Percentiles rank a stretch among this genome's conserved stretches.
Evolutionary conservation across 2,797 vertebrate genomes (phyloP).

Genomic region (Ctenochaetus hawaiiensis): DNA sequence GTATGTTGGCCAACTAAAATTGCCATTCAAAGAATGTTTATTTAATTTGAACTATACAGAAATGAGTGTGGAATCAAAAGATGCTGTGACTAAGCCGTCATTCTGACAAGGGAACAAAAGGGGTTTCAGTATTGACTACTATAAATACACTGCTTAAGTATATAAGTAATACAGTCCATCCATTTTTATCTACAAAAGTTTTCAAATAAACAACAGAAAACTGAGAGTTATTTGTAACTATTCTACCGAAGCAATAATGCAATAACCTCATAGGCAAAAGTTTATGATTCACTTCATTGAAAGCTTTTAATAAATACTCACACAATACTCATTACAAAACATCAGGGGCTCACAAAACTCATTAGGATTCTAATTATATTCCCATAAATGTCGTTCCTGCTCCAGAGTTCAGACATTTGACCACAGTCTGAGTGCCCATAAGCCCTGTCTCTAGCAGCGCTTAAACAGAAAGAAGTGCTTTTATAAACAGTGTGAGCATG

Average conservation of each 20-base stretch:
- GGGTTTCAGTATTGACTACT: background rate
- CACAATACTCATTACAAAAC: too few species aligned
- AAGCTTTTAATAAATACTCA: background rate
- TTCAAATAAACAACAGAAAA: background rate
- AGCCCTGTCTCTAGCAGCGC: background rate
- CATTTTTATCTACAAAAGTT: background rate
- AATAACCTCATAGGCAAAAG: background rate
- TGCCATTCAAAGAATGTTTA: too few species aligned
- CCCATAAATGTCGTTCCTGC: background rate
- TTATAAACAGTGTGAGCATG: conserved; percentile 22
- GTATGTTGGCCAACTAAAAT: too few species aligned
- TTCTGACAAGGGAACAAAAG: background rate
- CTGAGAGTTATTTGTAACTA: background rate
- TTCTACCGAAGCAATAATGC: background rate
- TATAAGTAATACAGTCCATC: background rate
- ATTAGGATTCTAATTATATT: background rate
- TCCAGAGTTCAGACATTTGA: background rate
- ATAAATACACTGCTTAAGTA: background rate
- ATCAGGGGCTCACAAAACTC: too few species aligned
- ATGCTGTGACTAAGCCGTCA: background rate
- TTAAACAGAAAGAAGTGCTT: background rate
- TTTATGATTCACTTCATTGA: background rate
- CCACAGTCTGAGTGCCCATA: background rate
- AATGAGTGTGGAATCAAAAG: too few species aligned
- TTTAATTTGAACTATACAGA: too few species aligned